Evolutionary conservation across 2,888 invertebrate genomes (phyloP).

Genomic region (Aphrophora alni): DNA sequence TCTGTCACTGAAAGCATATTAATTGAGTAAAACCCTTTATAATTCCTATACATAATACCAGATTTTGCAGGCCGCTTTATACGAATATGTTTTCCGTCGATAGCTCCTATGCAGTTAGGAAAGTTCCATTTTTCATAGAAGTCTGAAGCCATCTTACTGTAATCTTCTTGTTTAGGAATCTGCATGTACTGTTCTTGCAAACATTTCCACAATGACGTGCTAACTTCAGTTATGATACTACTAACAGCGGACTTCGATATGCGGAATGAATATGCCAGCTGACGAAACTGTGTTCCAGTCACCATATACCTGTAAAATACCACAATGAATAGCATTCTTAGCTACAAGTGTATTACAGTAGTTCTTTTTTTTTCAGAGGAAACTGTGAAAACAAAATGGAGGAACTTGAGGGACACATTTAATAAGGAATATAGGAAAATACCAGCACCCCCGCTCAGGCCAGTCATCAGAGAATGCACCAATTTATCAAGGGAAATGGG

Average conservation of each 20-base stretch:
- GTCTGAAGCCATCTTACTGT: not conserved
- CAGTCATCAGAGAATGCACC: not conserved
- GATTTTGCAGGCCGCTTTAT: constrained; percentile 1
- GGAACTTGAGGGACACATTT: constrained; percentile 23
- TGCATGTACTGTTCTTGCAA: not conserved
- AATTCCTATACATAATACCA: not conserved
- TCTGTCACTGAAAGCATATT: constrained; percentile 2
- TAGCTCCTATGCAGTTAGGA: not conserved
- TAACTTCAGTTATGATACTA: not conserved
- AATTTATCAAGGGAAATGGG: constrained; percentile 15
- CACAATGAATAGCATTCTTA: not conserved
- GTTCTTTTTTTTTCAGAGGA: constrained; percentile 19
- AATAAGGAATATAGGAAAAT: not conserved
- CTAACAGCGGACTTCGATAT: constrained; percentile 4
- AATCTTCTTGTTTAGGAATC: not conserved
- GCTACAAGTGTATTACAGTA: not conserved
- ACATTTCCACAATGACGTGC: constrained; percentile 6
- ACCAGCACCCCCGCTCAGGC: constrained; percentile 21
- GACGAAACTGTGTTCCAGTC: constrained; percentile 12
- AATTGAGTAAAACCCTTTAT: constrained; percentile 3
- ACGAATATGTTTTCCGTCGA: not conserved
- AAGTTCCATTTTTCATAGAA: not conserved
- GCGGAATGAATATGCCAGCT: constrained; percentile 11
- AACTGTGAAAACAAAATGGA: constrained; percentile 18
- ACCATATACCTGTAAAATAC: constrained; percentile 3